Percentiles rank a stretch among this genome's conserved stretches.
phyloP scores from a whole-genome alignment of 2,113 vertebrate genomes.

The Anguilla japonica region DNA sequence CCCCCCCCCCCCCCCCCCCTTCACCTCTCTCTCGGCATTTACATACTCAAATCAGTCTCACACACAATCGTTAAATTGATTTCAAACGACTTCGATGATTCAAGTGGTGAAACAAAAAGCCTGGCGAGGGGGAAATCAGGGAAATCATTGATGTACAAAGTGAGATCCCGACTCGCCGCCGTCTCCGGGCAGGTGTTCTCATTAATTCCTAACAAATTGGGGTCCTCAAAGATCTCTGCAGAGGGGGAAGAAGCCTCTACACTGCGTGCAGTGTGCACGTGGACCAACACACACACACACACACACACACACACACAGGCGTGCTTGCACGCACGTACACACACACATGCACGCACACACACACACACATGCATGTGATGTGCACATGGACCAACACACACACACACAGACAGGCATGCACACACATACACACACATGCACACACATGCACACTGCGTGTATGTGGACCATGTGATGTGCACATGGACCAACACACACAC shows the following conservation, averaged over 20 bases:
- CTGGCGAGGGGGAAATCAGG: slow-evolving; percentile 26
- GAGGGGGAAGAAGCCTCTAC: slow-evolving; percentile 55
- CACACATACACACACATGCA: too few relatives aligned
- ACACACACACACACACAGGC: slow-evolving; percentile 46
- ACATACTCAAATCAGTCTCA: slow-evolving; percentile 71
- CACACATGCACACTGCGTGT: too few relatives aligned
- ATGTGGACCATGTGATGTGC: too few relatives aligned
- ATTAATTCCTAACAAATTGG: slow-evolving; percentile 71
- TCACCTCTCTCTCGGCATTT: slow-evolving; percentile 50
- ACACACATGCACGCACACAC: neutral
- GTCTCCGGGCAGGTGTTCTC: slow-evolving; percentile 68
- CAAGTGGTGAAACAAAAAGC: slow-evolving; percentile 67
- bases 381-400: too few relatives aligned
- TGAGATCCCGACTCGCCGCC: slow-evolving; percentile 52
- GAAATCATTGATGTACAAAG: slow-evolving; percentile 48
- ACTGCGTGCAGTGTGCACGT: slow-evolving; percentile 45
- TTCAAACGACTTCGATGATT: slow-evolving; percentile 71
- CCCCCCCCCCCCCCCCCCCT: neutral
- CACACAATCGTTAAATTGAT: slow-evolving; percentile 64
- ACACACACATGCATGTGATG: too few relatives aligned
- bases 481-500: too few relatives aligned
- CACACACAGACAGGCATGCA: too few relatives aligned
- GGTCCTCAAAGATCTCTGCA: slow-evolving; percentile 61
- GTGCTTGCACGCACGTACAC: slow-evolving; percentile 35
- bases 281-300: slow-evolving; percentile 25